These are phyloP conservation scores for Idris sp. DNA, from an alignment of 1,140 invertebrate genomes.

Conservation along the genomic window DNA sequence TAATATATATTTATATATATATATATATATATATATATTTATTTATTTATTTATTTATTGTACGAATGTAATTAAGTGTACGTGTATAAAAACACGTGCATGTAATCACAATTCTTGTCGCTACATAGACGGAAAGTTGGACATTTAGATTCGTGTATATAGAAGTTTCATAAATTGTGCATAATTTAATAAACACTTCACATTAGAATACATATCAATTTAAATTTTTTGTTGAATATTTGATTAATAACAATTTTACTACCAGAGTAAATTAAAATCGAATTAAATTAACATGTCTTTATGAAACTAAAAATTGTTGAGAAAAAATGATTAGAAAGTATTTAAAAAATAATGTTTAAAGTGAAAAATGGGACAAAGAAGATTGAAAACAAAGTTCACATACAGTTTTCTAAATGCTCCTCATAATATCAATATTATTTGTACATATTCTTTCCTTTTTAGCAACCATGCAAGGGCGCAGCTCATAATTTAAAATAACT, in stretches of 20 bases:
- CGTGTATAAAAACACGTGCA: constrained; percentile 3
- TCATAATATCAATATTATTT: constrained; percentile 27
- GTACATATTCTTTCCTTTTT: constrained; percentile 27
- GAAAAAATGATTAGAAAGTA: too few species aligned
- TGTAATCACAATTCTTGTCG: constrained; percentile 25
- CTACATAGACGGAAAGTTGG: constrained; percentile 54
- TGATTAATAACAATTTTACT: too few species aligned
- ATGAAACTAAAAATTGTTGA: too few species aligned
- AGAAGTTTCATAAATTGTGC: constrained; percentile 49
- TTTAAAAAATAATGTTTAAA: too few species aligned
- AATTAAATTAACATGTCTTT: too few species aligned
- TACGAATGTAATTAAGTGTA: constrained; percentile 18
- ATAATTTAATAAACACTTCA: constrained; percentile 40
- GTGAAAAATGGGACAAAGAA: neutral
- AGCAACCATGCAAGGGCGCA: constrained; percentile 28
- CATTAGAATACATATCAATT: too few species aligned
- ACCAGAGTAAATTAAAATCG: too few species aligned
- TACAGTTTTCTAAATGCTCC: constrained; percentile 3
- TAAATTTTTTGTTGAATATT: too few species aligned
- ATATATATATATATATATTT: constrained; percentile 13
- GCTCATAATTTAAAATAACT: constrained; percentile 11
- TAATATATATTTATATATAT: constrained; percentile 32
- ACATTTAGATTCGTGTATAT: constrained; percentile 55
- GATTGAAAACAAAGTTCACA: too few species aligned
- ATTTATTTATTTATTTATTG: too few species aligned